A percentile compares a stretch with the other conserved stretches of the same genome.
These are phyloP conservation scores for Bungarus multicinctus DNA, from an alignment of 2,113 vertebrate species.

Conservation along the genomic window DNA sequence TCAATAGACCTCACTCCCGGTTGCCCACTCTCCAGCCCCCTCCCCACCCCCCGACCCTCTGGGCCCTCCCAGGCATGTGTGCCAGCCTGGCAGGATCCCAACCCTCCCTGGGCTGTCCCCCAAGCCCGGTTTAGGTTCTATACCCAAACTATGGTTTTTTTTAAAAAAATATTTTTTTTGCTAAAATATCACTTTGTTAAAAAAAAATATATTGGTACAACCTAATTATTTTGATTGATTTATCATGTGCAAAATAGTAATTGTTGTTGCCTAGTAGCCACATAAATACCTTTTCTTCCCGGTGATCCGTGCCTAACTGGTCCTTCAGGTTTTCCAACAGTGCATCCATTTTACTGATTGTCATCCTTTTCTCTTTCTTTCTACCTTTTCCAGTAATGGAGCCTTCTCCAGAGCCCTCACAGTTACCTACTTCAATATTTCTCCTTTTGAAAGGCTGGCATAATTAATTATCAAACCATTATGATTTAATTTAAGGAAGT, in stretches of 20 bases:
- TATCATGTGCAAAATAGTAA: not conserved
- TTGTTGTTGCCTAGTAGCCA: not conserved
- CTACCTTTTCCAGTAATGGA: not conserved
- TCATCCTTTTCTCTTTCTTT: not conserved
- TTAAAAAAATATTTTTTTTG: not conserved
- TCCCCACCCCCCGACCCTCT: no score
- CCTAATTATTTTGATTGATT: not conserved
- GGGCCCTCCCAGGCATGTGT: no score
- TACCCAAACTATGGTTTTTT: not conserved
- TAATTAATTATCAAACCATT: not conserved
- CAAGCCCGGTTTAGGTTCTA: no score
- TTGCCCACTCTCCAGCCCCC: no score
- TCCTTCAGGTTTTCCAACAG: not conserved
- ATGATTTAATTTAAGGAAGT: not conserved
- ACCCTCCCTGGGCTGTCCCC: no score
- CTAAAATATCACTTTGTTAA: not conserved
- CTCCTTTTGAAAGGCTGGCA: not conserved
- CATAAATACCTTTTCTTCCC: not conserved
- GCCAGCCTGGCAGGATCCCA: no score
- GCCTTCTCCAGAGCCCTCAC: not conserved
- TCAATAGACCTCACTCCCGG: no score
- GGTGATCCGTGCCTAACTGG: not conserved
- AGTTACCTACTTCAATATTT: not conserved
- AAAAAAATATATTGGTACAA: not conserved
- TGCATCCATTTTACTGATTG: not conserved